A percentile compares a stretch with the other conserved stretches of the same genome.
Evolutionary conservation across 2,113 vertebrate genomes (phyloP).

Genomic region (Ceyx melanurus): DNA sequence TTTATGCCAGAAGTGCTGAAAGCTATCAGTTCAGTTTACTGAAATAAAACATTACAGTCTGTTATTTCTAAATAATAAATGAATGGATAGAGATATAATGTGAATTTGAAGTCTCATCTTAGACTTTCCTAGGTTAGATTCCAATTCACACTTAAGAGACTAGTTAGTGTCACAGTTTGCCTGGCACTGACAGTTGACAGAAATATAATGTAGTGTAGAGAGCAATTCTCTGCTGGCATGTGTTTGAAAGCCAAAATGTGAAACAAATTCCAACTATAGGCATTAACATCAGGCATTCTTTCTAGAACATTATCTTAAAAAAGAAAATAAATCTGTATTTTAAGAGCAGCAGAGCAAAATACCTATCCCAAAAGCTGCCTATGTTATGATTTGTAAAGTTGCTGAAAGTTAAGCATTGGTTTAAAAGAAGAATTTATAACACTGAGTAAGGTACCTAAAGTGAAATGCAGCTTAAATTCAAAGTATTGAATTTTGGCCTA

Average conservation of each 20-base stretch:
- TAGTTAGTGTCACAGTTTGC: conserved; percentile 5
- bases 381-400: neutral
- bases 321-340: neutral
- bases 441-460: neutral
- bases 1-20: neutral
- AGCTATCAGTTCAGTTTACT: neutral
- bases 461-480: neutral
- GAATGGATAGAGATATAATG: neutral
- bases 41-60: neutral
- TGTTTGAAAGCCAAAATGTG: neutral
- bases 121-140: neutral
- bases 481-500: neutral
- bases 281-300: neutral
- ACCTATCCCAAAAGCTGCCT: neutral
- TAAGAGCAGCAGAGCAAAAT: neutral
- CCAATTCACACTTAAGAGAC: neutral
- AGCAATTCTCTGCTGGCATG: neutral
- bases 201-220: neutral
- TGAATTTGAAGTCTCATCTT: neutral
- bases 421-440: neutral
- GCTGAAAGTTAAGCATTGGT: neutral
- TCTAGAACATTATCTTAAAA: neutral
- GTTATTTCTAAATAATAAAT: neutral
- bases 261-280: neutral
- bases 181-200: neutral